These are phyloP conservation scores for Solenopsis invicta DNA, from an alignment of 1,140 invertebrate genomes.

Conservation along the genomic window DNA sequence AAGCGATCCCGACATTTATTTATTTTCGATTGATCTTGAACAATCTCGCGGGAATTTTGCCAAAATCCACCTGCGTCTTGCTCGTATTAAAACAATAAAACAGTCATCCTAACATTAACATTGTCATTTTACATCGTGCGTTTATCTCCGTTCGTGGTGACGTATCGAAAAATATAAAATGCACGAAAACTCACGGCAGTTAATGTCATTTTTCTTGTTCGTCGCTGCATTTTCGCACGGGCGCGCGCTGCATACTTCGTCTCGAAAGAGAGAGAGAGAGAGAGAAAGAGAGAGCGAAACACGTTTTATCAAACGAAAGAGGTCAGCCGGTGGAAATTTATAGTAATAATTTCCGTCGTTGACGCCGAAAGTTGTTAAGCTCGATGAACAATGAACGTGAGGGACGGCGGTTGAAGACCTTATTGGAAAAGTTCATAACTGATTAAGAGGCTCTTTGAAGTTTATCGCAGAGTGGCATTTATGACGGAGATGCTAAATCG, in stretches of 20 bases:
- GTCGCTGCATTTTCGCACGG: constrained; percentile 13
- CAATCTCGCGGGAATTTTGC: not conserved
- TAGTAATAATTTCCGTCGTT: constrained; percentile 44
- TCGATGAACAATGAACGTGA: not conserved
- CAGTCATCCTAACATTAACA: not conserved
- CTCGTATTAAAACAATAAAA: not conserved
- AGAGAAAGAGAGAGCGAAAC: too few species aligned
- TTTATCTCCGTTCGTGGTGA: not conserved
- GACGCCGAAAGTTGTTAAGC: constrained; percentile 16
- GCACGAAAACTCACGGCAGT: not conserved
- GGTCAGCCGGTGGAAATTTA: constrained; percentile 58
- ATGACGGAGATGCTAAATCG: constrained; percentile 10
- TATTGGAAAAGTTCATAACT: constrained; percentile 53
- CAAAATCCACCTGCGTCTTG: not conserved
- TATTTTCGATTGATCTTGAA: not conserved
- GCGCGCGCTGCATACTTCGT: not conserved
- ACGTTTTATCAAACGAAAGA: constrained; percentile 31
- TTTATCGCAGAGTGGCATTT: constrained; percentile 15
- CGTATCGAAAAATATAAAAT: constrained; percentile 21
- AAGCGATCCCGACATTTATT: not conserved
- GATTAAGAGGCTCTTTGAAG: constrained; percentile 41
- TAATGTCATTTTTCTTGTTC: constrained; percentile 19
- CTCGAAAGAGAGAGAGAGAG: not conserved
- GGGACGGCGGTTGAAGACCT: not conserved
- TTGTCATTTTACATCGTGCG: not conserved